Evolutionary conservation across 2,113 vertebrate genomes (phyloP).

Genomic region (Globicephala melas): DNA sequence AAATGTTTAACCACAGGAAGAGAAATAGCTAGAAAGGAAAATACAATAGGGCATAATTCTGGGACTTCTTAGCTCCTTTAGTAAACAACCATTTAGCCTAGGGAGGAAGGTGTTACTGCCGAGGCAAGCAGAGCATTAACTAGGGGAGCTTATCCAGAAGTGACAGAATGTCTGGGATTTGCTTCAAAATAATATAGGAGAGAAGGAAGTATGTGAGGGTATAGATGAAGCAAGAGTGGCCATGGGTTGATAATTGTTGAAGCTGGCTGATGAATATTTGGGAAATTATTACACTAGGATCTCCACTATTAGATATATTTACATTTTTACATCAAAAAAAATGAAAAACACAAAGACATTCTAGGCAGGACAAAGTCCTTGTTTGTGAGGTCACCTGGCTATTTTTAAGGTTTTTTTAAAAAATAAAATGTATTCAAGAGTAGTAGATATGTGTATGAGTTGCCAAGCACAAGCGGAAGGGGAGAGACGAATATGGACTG

Average conservation of each 20-base stretch:
- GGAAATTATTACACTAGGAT: background rate
- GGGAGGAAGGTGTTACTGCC: background rate
- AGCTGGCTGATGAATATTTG: background rate
- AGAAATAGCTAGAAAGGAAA: constrained; percentile 7
- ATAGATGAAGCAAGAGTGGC: background rate
- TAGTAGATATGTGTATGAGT: background rate
- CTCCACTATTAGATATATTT: background rate
- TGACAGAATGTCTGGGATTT: background rate
- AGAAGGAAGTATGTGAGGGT: background rate
- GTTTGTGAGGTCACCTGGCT: background rate
- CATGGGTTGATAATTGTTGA: background rate
- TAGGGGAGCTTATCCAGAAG: background rate
- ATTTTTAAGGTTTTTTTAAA: background rate
- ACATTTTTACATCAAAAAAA: background rate
- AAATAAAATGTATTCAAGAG: background rate
- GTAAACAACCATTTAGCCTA: background rate
- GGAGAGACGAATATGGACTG: background rate
- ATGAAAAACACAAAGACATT: background rate
- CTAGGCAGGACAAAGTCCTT: background rate
- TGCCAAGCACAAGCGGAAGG: background rate
- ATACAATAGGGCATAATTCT: background rate
- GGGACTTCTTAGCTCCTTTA: background rate
- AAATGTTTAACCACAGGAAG: constrained; percentile 3
- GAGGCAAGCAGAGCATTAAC: background rate
- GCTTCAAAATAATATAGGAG: background rate